Base-by-base conservation (phyloP, 2,797 vertebrate genomes). In the Acridotheres tristis region DNA sequence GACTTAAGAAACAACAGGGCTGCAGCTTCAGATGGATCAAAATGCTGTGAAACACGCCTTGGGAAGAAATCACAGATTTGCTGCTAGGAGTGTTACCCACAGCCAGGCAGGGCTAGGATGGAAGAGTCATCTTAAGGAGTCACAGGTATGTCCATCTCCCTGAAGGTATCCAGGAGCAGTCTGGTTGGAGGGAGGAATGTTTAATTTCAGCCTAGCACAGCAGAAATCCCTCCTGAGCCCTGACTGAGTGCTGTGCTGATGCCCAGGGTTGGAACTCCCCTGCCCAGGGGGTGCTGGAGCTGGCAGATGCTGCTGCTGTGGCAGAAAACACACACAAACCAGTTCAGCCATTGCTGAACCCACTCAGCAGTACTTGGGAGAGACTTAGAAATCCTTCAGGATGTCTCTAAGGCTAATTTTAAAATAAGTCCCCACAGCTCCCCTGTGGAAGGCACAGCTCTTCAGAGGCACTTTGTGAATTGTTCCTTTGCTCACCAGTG, bases 101-200 rank as follows among this genome's bases (percentile, higher is more conserved):
- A 45, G 61, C 43, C n/a, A 36, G n/a, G 7, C 48, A 40, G 14
- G 40, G 40, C 15, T 14, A 0, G 34, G 11, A 15, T 43, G 73
- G 38, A 26, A 17, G 26, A 38, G 48, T 18, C 34, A 27, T 62
- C 47, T 9, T 30, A 22, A 54, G 47, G 30, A 45, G 14, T 34
- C 34, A 11, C 16, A 51, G 51, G 14, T 17, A 1, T 0, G 1
- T 59, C 55, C 3, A 2, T 47, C 27, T 61, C 32, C 69, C 42
- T 78, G 50, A 5, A 57, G 54, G 3, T 12, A 11, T 16, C 50
- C 30, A 55, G 55, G 40, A 81, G 25, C 57, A 55, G 2, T 23
- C 13, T 57, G 42, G 4, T 43, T 66, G 30, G 71, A 34, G 29
- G 59, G 47, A 53, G 18, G 3, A 15, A 4, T 23, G 20, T 71